phyloP scores from a whole-genome alignment of 2,113 vertebrate genomes.

The Rynchops niger region DNA sequence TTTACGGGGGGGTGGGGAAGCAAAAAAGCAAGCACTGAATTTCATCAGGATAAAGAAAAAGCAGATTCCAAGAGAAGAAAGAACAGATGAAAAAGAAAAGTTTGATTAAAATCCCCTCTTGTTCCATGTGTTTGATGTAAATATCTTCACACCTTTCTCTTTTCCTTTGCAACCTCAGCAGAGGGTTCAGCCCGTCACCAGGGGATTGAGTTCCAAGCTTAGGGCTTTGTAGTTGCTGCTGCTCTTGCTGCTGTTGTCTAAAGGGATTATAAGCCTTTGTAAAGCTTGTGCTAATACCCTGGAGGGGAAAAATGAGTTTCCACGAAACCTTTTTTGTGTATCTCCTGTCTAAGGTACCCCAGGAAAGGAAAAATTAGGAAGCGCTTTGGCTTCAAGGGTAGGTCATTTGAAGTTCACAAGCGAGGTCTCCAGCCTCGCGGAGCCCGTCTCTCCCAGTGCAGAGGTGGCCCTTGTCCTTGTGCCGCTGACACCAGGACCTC shows the following conservation, averaged over 20 bases:
- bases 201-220: conserved; percentile 44
- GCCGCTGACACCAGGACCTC: neutral
- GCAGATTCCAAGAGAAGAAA: conserved; percentile 46
- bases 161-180: conserved; percentile 43
- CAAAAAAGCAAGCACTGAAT: conserved; percentile 31
- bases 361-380: neutral
- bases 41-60: conserved; percentile 28
- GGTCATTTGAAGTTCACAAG: conserved; percentile 7
- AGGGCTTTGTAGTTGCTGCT: conserved; percentile 61
- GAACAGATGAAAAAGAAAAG: conserved; percentile 42
- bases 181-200: conserved; percentile 13
- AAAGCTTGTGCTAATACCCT: conserved; percentile 68
- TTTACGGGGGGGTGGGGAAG: neutral
- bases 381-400: neutral
- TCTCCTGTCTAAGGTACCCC: conserved; percentile 15
- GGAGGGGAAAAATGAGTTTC: conserved; percentile 57
- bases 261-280: conserved; percentile 71
- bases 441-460: neutral
- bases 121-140: conserved; percentile 45
- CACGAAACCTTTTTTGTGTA: conserved; percentile 46
- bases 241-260: conserved; percentile 62
- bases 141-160: conserved; percentile 57
- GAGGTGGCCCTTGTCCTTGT: neutral
- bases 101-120: conserved; percentile 67
- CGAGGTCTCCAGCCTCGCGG: neutral